These are phyloP conservation scores for Channa maculata DNA, from an alignment of 2,113 vertebrate species.

Conservation along the genomic window DNA sequence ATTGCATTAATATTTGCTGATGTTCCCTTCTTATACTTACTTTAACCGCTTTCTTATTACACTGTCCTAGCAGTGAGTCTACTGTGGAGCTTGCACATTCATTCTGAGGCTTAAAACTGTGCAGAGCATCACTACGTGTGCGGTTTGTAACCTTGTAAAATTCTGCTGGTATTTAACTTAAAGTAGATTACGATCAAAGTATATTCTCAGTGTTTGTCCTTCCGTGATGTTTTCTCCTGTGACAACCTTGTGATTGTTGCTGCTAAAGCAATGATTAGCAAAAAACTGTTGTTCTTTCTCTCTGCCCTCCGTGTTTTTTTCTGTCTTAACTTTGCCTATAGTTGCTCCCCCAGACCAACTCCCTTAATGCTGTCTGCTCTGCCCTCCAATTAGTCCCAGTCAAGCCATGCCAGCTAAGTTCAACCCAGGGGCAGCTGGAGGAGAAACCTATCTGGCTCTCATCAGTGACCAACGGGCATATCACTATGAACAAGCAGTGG, in stretches of 20 bases:
- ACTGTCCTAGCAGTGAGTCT: not conserved
- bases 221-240: not conserved
- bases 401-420: slow-evolving; percentile 43
- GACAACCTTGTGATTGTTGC: not conserved
- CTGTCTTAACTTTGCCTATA: slow-evolving; percentile 32
- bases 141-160: not conserved
- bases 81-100: not conserved
- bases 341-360: slow-evolving; percentile 46
- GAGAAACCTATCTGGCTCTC: slow-evolving; percentile 28
- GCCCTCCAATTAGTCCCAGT: slow-evolving; percentile 69
- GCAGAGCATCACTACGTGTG: not conserved
- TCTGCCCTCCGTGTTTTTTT: not conserved
- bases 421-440: slow-evolving; percentile 60
- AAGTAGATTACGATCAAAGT: not conserved
- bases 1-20: not conserved
- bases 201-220: not conserved
- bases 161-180: not conserved
- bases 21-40: not conserved
- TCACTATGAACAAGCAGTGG: slow-evolving; percentile 22
- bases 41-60: not conserved
- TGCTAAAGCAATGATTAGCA: not conserved
- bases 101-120: not conserved
- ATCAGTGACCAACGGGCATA: slow-evolving; percentile 35
- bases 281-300: slow-evolving; percentile 1
- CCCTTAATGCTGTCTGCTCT: slow-evolving; percentile 46